Base-by-base conservation (phyloP, 1,140 invertebrate species). In the Cryptotermes secundus region DNA sequence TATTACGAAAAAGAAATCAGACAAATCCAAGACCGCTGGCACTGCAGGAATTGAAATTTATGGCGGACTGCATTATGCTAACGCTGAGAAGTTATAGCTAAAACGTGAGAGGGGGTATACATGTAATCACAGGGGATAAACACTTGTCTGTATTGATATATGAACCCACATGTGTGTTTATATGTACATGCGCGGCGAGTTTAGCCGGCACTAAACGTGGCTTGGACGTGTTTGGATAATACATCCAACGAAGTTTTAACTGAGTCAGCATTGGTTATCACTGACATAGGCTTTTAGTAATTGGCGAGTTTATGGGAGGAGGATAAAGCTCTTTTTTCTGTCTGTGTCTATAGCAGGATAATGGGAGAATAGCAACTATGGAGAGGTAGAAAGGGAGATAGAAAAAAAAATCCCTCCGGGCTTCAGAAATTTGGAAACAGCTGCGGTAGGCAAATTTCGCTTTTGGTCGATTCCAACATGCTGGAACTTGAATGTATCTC, bases 361-460 rank as follows among this genome's bases (percentile, higher is more conserved):
- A 72, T 72, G 59, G 45, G 59, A 72, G 59, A 31, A 72, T 31
- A 72, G 59, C 16, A 72, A 72, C 14, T 31, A n/a, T 72, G n/a
- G 59, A 7, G 26, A 12, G n/a, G 59, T 72, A 72, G 59, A 31
- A n/a, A 72, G 59, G 59, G 59, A 72, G n/a, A 72, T 72, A 31
- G 26, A 4, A 31, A 72, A 72, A 72, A 72, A 72, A 31, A 72
- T 72, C 59, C 59, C 59, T 72, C 59, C 59, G 59, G 59, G 26
- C 59, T 72, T 26, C 59, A 72, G 59, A 72, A 72, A 72, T 72
- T 72, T 72, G 26, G 26, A 72, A 72, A 72, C 59, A 72, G 59
- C 59, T 72, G 59, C 59, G 59, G 59, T 72, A 72, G 59, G 59
- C 59, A 72, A 72, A 72, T 72, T 72, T 72, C 59, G 16, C 59